These are phyloP conservation scores for Struthidea cinerea DNA, from an alignment of 2,113 vertebrate genomes.

Conservation along the genomic window DNA sequence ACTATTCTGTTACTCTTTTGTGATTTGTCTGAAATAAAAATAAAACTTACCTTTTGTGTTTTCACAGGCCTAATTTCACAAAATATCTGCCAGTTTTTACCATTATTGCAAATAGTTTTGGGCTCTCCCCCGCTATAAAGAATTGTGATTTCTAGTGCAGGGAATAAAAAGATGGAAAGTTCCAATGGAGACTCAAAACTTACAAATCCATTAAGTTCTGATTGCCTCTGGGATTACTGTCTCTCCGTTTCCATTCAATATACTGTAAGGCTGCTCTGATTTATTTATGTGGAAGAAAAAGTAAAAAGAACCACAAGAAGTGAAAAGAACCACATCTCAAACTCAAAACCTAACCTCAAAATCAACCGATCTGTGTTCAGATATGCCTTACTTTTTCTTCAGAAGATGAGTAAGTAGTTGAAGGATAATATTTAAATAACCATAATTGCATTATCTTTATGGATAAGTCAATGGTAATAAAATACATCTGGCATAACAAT, in stretches of 20 bases:
- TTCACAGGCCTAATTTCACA: neutral
- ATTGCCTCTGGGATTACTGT: neutral
- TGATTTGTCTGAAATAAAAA: neutral
- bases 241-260: neutral
- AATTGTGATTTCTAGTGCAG: neutral
- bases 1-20: neutral
- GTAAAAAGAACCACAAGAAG: neutral
- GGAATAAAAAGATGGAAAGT: neutral
- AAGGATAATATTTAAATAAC: slow-evolving; percentile 40
- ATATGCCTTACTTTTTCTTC: neutral
- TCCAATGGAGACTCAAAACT: neutral
- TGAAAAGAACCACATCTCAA: neutral
- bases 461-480: slow-evolving; percentile 30
- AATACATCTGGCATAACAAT: neutral
- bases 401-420: neutral
- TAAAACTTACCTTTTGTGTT: neutral
- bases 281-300: slow-evolving; percentile 3
- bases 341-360: neutral
- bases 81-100: neutral
- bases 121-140: neutral
- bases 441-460: slow-evolving; percentile 22
- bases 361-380: neutral
- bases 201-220: neutral
- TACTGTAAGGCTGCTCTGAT: neutral
- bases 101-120: neutral